Evolutionary conservation across 1,140 invertebrate species (phyloP), one percentile per base, ranked within the genome.

Genomic region (Microplitis demolitor): DNA sequence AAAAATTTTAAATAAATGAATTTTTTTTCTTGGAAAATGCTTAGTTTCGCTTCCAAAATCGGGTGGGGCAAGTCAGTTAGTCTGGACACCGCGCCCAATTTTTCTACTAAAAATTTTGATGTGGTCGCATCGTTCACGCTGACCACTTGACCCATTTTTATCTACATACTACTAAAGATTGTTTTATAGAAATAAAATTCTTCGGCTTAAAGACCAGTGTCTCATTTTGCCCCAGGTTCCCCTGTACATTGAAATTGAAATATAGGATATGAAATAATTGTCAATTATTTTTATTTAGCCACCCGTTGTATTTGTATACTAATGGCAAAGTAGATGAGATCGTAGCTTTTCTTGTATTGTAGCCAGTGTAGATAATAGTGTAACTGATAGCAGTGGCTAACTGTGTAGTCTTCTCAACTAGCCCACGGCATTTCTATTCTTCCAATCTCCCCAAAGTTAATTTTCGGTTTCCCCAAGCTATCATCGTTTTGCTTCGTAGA

Each of bases 341-440:
- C 35, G 54, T 54, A 69, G 75, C 73, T 77, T 82, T 84, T 79
- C 78, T 80, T 74, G 66, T 54, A 66, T 58, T 58, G 39, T 78
- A 79, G 79, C 78, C 79, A 80, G 74, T 77, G 63, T 73, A 80
- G 83, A 85, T 87, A 87, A 87, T 87, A 83, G 83, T 80, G 81
- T 83, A 85, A 87, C 84, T 85, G 85, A 87, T 87, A 85, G 83
- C 80, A 79, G 80, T 76, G 81, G 83, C 82, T 83, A 84, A 83
- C 79, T 80, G 72, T 31, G 9, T 51, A 79, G 74, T 75, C 77
- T 77, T 76, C 74, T 79, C 74, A 53, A 62, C 66, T 74, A 45
- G 39, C 39, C 51, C 77, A 74, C 72, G 73, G 62, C 77, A 74
- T 77, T 76, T 76, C 78, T 56, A 67, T 73, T 76, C 67, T 74